Percentiles rank a stretch among this genome's conserved stretches.
Evolutionary conservation across 2,113 vertebrate genomes (phyloP).

Genomic region (Leptodactylus fuscus): DNA sequence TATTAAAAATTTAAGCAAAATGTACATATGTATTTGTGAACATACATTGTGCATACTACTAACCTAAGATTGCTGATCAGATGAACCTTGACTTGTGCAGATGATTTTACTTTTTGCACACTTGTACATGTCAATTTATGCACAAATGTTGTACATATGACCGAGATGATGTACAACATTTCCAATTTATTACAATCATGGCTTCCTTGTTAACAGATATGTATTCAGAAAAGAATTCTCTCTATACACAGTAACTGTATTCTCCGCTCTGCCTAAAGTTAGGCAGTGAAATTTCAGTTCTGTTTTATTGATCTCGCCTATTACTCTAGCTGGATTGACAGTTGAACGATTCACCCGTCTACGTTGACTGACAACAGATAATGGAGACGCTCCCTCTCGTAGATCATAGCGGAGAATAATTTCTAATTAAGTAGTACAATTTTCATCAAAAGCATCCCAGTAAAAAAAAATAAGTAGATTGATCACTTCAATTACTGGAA

Average conservation of each 20-base stretch:
- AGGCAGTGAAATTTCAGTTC: constrained; percentile 38
- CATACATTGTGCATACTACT: not conserved
- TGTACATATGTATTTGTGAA: too few species aligned
- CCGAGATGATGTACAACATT: not conserved
- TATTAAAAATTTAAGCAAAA: too few species aligned
- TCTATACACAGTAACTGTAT: not conserved
- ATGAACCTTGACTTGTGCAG: too few species aligned
- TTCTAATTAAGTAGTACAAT: constrained; percentile 87
- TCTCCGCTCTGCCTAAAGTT: constrained; percentile 52
- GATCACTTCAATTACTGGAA: constrained; percentile 94
- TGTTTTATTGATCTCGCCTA: constrained; percentile 82
- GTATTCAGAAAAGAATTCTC: not conserved
- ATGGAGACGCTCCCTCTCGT: constrained; percentile 86
- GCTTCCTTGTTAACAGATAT: not conserved
- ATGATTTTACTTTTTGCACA: too few species aligned
- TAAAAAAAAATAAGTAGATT: constrained; percentile 85
- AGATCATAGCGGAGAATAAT: constrained; percentile 85
- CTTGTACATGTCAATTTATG: not conserved
- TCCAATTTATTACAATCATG: not conserved
- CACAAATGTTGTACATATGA: not conserved
- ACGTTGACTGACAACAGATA: constrained; percentile 84
- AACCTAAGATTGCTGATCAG: too few species aligned
- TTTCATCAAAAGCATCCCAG: constrained; percentile 87
- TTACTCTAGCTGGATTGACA: constrained; percentile 84
- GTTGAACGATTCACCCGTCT: constrained; percentile 83